Evolutionary conservation across 2,888 invertebrate species (phyloP).

Genomic region (Acronicta alni): DNA sequence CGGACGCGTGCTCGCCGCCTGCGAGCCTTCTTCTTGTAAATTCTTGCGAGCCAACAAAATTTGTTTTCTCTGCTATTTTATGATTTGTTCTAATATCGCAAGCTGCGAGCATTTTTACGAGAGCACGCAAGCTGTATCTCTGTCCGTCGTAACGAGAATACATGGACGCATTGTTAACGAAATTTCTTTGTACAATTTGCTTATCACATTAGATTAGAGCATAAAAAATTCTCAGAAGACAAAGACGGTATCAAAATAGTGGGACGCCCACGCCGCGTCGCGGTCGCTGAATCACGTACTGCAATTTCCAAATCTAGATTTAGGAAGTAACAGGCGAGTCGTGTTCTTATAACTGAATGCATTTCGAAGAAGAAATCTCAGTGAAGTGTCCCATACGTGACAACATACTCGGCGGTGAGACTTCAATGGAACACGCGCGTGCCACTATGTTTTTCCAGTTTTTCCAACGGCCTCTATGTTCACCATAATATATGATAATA

Average conservation of each 20-base stretch:
- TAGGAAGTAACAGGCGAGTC: slow-evolving; percentile 69
- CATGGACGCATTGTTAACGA: slow-evolving; percentile 41
- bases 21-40: slow-evolving; percentile 74
- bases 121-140: slow-evolving; percentile 37
- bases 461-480: slow-evolving; percentile 60
- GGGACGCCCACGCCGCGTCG: slow-evolving; percentile 68
- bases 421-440: slow-evolving; percentile 74
- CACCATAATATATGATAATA: slow-evolving; percentile 55
- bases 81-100: slow-evolving; percentile 60
- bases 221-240: slow-evolving; percentile 64
- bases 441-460: slow-evolving; percentile 70
- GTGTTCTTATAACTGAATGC: slow-evolving; percentile 76
- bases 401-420: slow-evolving; percentile 64
- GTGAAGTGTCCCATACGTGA: slow-evolving; percentile 74
- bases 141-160: slow-evolving; percentile 45
- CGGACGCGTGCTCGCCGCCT: slow-evolving; percentile 72
- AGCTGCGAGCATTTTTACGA: slow-evolving; percentile 47
- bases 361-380: slow-evolving; percentile 76
- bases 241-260: slow-evolving; percentile 61
- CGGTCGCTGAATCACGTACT: slow-evolving; percentile 75
- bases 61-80: slow-evolving; percentile 67
- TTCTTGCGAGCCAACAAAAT: slow-evolving; percentile 69
- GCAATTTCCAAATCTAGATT: slow-evolving; percentile 81
- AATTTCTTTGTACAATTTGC: slow-evolving; percentile 56
- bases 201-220: slow-evolving; percentile 61